Percentiles rank a stretch among this genome's conserved stretches.
These are phyloP conservation scores for Drosophila fuyamai DNA, from an alignment of 1,140 invertebrate genomes.

Conservation along the genomic window DNA sequence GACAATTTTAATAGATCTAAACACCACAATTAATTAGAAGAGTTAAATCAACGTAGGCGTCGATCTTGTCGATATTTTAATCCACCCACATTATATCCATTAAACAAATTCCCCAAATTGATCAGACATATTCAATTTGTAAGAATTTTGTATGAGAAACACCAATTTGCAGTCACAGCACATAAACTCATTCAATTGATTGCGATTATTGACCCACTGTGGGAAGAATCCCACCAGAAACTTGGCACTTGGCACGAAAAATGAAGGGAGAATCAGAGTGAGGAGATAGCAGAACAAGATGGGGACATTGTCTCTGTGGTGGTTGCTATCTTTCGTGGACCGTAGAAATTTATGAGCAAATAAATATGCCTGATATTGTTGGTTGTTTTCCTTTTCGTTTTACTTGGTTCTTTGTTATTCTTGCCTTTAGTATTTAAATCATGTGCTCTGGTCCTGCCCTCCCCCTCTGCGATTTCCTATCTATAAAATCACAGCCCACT, in stretches of 20 bases:
- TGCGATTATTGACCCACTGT: constrained; percentile 60
- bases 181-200: constrained; percentile 49
- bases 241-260: constrained; percentile 22
- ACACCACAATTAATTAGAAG: neutral
- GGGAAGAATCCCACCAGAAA: constrained; percentile 17
- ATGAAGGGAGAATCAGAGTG: neutral
- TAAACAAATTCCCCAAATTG: constrained; percentile 12
- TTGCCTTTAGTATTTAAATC: constrained; percentile 72
- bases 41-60: constrained; percentile 13
- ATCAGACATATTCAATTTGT: constrained; percentile 16
- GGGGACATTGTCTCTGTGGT: constrained; percentile 37
- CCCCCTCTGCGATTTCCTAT: constrained; percentile 11
- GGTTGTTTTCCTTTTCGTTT: constrained; percentile 39
- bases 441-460: constrained; percentile 61
- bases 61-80: constrained; percentile 11
- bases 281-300: neutral
- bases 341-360: constrained; percentile 66
- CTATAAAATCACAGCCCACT: constrained; percentile 59
- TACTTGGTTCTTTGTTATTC: constrained; percentile 63
- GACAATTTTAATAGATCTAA: neutral
- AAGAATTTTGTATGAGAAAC: constrained; percentile 12
- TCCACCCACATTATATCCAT: neutral
- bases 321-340: constrained; percentile 34
- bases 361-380: constrained; percentile 56
- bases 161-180: constrained; percentile 34